These are phyloP conservation scores for Euphonia xanthogaster DNA, from an alignment of 2,797 vertebrate species.

Conservation along the genomic window DNA sequence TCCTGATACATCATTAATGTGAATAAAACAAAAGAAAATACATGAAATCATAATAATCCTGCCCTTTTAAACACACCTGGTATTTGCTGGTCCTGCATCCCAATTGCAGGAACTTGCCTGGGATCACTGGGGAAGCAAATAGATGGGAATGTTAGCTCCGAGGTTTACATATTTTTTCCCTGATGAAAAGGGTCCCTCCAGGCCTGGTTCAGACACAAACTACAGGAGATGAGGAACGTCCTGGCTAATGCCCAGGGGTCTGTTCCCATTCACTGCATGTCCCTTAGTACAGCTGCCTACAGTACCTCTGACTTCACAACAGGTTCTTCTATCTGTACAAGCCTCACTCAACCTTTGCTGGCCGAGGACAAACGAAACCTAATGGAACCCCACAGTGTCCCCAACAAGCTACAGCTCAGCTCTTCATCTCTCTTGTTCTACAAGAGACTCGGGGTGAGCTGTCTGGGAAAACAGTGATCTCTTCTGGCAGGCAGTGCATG, in stretches of 20 bases:
- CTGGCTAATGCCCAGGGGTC: background rate
- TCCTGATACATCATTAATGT: background rate
- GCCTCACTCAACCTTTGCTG: background rate
- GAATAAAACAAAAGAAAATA: background rate
- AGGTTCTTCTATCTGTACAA: background rate
- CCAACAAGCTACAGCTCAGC: background rate
- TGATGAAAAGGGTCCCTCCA: background rate
- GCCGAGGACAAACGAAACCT: background rate
- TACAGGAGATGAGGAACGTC: background rate
- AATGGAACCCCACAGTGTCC: background rate
- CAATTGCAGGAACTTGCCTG: background rate
- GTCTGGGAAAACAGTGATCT: background rate
- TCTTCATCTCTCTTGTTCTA: background rate
- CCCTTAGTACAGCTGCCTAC: background rate
- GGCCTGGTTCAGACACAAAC: background rate
- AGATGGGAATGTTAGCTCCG: background rate
- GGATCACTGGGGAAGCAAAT: background rate
- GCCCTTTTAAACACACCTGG: background rate
- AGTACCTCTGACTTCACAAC: background rate
- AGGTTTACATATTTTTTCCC: background rate
- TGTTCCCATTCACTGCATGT: background rate
- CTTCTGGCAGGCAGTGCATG: background rate
- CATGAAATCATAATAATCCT: fast-evolving
- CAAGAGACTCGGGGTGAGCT: background rate
- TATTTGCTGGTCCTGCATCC: background rate